These are phyloP conservation scores for Pararge aegeria DNA, from an alignment of 1,140 invertebrate genomes.

Conservation along the genomic window DNA sequence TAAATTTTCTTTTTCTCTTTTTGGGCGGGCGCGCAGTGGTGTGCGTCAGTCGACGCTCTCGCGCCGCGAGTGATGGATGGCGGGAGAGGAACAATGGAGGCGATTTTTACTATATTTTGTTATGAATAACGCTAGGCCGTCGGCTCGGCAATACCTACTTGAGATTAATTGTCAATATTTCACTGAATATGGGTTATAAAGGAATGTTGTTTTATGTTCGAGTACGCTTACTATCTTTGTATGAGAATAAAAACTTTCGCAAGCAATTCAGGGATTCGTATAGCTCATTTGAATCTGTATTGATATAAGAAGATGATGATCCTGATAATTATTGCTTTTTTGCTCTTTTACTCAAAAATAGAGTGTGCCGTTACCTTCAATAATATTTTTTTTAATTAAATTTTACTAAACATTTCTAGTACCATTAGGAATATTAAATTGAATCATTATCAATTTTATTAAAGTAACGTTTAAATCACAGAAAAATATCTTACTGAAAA, in stretches of 20 bases:
- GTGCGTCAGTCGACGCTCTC: conserved; percentile 65
- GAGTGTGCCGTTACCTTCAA: too few species aligned
- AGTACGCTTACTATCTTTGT: not conserved
- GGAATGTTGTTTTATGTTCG: not conserved
- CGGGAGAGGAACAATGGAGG: conserved; percentile 39
- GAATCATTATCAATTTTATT: too few species aligned
- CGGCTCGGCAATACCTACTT: conserved; percentile 14
- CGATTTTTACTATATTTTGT: conserved; percentile 46
- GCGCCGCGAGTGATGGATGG: conserved; percentile 62
- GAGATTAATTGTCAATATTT: conserved; percentile 24
- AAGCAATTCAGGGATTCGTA: too few species aligned
- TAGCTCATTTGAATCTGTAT: too few species aligned
- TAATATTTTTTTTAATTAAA: too few species aligned
- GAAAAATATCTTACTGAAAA: too few species aligned
- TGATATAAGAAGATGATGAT: too few species aligned
- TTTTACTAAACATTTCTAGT: too few species aligned
- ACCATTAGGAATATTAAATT: too few species aligned
- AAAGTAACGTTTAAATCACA: too few species aligned
- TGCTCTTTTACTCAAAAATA: too few species aligned
- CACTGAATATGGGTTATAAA: conserved; percentile 11
- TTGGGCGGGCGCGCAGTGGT: conserved; percentile 66
- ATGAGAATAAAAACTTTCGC: not conserved
- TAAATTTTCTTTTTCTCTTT: conserved; percentile 76
- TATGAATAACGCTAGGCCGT: conserved; percentile 13
- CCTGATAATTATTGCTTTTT: too few species aligned